phyloP scores from a whole-genome alignment of 1,140 invertebrate species.

The Cyphomyrmex costatus region DNA sequence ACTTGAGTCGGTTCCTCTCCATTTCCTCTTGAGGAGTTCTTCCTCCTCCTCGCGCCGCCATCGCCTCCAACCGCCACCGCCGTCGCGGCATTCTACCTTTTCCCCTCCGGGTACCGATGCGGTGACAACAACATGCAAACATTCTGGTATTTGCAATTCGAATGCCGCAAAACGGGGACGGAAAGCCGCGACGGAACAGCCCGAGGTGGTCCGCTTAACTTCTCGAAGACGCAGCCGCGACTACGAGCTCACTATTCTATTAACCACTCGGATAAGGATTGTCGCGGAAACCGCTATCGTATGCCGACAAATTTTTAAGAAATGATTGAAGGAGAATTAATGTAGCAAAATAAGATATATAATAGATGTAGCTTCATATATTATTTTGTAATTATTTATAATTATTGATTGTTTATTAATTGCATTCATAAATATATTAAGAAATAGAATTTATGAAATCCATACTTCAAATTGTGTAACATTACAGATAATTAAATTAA shows the following conservation, averaged over 20 bases:
- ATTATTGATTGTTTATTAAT: neutral
- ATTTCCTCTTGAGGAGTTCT: conserved; percentile 77
- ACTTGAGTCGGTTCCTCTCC: conserved; percentile 78
- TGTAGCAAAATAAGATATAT: neutral
- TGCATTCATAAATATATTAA: neutral
- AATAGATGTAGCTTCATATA: neutral
- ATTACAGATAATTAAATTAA: conserved; percentile 1
- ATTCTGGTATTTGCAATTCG: conserved; percentile 87
- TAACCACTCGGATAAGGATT: conserved; percentile 70
- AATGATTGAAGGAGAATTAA: neutral
- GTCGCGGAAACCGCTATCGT: conserved; percentile 42
- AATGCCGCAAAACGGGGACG: conserved; percentile 83
- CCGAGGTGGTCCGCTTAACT: conserved; percentile 64
- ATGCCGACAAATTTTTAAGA: conserved; percentile 47
- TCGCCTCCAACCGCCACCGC: conserved; percentile 30
- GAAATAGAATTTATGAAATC: neutral
- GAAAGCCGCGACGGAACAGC: conserved; percentile 71
- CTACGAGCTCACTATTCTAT: conserved; percentile 72
- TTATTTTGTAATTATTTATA: conserved; percentile 1
- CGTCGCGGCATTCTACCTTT: conserved; percentile 63
- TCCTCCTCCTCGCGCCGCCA: conserved; percentile 52
- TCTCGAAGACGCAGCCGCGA: conserved; percentile 52
- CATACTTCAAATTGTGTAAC: neutral
- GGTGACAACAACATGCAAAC: conserved; percentile 87
- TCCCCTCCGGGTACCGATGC: conserved; percentile 82